A percentile compares a stretch with the other conserved stretches of the same genome.
phyloP scores from a whole-genome alignment of 2,888 invertebrate genomes.

The Ellobium chinense region DNA sequence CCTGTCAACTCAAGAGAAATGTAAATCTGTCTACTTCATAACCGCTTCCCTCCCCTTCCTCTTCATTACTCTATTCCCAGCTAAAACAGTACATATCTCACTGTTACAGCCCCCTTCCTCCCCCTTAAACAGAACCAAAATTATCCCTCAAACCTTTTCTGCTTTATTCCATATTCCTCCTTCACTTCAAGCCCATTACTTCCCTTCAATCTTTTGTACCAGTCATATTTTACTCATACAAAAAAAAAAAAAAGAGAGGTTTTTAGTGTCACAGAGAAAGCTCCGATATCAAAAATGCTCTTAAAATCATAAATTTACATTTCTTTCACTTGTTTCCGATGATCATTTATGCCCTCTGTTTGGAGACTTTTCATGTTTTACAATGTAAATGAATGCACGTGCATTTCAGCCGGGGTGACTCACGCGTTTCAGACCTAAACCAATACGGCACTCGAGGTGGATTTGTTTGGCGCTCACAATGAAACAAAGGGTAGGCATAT shows the following conservation, averaged over 20 bases:
- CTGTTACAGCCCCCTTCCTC: neutral
- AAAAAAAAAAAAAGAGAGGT: neutral
- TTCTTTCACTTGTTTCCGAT: neutral
- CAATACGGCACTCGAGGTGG: neutral
- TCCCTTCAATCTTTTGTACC: too few species aligned
- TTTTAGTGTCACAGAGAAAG: neutral
- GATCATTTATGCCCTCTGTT: neutral
- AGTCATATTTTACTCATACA: neutral
- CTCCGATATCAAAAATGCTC: neutral
- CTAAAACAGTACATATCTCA: too few species aligned
- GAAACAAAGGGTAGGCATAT: conserved; percentile 9
- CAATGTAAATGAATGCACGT: conserved; percentile 35
- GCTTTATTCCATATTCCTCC: neutral
- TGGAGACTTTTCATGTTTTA: neutral
- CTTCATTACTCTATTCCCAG: too few species aligned
- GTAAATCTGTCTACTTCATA: neutral
- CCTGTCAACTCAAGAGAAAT: neutral
- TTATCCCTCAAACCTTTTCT: neutral
- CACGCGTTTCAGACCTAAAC: neutral
- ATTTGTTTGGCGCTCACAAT: conserved; percentile 7
- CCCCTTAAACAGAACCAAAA: neutral
- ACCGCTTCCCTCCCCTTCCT: neutral
- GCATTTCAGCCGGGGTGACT: conserved; percentile 2
- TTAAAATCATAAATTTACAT: conserved; percentile 13
- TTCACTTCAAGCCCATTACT: too few species aligned